Conservation (phyloP, 1,140 invertebrate genomes). For the Sminthurinus signatus region DNA sequence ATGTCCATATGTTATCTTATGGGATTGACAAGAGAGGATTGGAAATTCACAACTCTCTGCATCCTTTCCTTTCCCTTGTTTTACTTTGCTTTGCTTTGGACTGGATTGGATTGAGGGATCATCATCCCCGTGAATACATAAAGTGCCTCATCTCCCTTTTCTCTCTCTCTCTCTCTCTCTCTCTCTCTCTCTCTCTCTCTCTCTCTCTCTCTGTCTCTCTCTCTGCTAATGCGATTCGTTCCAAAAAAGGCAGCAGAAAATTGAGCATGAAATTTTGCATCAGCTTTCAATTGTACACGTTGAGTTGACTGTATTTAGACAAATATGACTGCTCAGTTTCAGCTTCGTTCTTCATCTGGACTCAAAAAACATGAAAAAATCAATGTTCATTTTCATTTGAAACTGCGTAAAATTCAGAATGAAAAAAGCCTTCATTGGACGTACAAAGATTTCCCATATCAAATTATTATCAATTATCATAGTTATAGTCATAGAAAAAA, state of each 20-base stretch:
- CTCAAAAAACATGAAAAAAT: too few relatives aligned
- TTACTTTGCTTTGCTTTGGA: too few relatives aligned
- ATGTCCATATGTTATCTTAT: slow-evolving; percentile 34
- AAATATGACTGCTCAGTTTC: slow-evolving; percentile 15
- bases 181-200: slow-evolving; percentile 11
- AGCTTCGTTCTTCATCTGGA: neutral
- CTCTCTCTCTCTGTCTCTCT: neutral
- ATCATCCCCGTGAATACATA: slow-evolving; percentile 5
- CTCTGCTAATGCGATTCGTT: slow-evolving; percentile 18
- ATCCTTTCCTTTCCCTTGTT: slow-evolving; percentile 6
- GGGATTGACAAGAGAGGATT: slow-evolving; percentile 20
- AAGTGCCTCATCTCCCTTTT: neutral
- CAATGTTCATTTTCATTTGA: too few relatives aligned
- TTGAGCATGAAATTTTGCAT: slow-evolving; percentile 35
- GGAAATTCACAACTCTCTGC: slow-evolving; percentile 8
- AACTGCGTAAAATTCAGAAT: too few relatives aligned
- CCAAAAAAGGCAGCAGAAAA: slow-evolving; percentile 19
- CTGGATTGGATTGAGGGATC: neutral
- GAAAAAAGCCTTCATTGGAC: too few relatives aligned
- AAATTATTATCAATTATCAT: neutral
- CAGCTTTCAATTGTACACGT: too few relatives aligned
- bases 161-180: neutral
- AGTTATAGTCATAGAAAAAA: too few relatives aligned
- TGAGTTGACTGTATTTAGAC: too few relatives aligned
- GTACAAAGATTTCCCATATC: neutral